A percentile compares a stretch with the other conserved stretches of the same genome.
These are phyloP conservation scores for Platysteira castanea DNA, from an alignment of 2,113 vertebrate species.

Conservation along the genomic window DNA sequence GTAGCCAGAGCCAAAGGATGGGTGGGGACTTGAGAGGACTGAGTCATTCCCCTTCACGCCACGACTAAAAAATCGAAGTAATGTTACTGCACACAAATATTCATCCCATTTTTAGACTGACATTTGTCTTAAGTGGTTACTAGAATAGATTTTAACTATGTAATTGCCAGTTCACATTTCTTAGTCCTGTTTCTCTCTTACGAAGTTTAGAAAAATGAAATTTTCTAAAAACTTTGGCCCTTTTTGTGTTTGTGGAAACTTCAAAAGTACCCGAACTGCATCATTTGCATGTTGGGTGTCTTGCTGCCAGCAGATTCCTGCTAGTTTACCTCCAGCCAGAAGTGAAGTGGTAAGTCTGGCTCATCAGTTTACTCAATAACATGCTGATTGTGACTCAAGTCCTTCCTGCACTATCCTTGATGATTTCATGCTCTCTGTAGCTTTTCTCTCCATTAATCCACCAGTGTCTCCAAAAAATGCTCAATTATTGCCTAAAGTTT, in stretches of 20 bases:
- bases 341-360: not conserved
- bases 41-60: not conserved
- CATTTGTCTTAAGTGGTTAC: not conserved
- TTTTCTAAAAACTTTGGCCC: not conserved
- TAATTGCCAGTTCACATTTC: not conserved
- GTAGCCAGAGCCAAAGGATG: not conserved
- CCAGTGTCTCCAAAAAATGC: not conserved
- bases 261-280: not conserved
- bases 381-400: not conserved
- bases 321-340: not conserved
- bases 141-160: not conserved
- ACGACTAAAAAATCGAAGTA: not conserved
- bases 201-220: not conserved
- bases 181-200: not conserved
- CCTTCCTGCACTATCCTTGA: not conserved
- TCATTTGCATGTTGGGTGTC: not conserved
- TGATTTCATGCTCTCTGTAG: not conserved
- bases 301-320: not conserved
- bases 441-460: not conserved
- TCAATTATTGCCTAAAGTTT: not conserved
- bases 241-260: not conserved
- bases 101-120: not conserved
- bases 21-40: not conserved
- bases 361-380: conserved; percentile 4
- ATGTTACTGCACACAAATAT: not conserved